These are phyloP conservation scores for Pelodiscus sinensis DNA, from an alignment of 2,113 vertebrate species.

Conservation along the genomic window DNA sequence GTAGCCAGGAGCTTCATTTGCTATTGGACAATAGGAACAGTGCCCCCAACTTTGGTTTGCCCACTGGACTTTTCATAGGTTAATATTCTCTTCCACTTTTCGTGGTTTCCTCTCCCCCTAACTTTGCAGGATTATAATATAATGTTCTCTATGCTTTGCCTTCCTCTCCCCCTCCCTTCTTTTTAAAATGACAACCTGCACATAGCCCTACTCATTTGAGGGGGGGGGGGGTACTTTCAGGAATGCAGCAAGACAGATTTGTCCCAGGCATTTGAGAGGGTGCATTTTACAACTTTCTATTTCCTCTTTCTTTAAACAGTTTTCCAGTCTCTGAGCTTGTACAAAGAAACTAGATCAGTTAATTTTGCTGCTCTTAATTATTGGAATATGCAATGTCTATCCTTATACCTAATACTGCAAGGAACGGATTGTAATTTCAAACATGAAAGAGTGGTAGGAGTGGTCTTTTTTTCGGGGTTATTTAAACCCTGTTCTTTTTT, in stretches of 20 bases:
- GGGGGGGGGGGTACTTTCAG: neutral
- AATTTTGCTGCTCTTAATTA: neutral
- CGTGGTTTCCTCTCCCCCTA: neutral
- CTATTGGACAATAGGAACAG: neutral
- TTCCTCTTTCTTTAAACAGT: neutral
- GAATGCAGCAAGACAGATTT: neutral
- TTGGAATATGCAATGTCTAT: neutral
- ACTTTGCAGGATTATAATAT: neutral
- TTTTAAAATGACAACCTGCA: neutral
- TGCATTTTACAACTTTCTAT: neutral
- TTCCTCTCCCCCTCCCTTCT: neutral
- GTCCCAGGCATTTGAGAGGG: neutral
- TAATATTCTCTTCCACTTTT: neutral
- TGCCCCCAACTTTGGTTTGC: neutral
- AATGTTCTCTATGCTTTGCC: neutral
- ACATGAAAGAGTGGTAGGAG: neutral
- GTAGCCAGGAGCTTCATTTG: neutral
- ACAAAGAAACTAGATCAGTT: neutral
- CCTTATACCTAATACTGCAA: neutral
- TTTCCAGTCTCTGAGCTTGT: neutral
- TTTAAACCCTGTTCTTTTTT: neutral
- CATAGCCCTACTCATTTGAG: neutral
- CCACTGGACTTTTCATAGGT: neutral
- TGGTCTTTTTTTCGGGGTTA: rapidly evolving
- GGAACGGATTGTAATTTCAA: neutral